Percentiles rank a stretch among this genome's conserved stretches.
phyloP scores from a whole-genome alignment of 2,113 vertebrate genomes.

The Zosterops lateralis region DNA sequence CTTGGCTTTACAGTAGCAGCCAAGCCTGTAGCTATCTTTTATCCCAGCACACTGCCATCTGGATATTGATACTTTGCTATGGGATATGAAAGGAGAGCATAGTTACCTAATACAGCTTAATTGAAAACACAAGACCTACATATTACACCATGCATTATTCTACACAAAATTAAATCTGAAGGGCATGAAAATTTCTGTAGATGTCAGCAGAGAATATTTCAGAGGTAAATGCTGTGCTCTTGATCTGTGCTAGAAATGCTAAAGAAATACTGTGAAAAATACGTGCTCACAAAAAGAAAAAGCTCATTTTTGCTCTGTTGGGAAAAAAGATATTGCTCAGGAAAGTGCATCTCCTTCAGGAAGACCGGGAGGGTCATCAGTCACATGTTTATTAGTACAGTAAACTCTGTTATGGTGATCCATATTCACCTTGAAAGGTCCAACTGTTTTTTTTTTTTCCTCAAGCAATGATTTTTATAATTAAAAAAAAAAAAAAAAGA shows the following conservation, averaged over 20 bases:
- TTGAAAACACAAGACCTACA: slow-evolving; percentile 34
- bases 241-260: neutral
- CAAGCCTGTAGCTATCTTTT: slow-evolving; percentile 20
- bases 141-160: neutral
- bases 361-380: neutral
- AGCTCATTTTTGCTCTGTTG: neutral
- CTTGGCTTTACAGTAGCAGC: slow-evolving; percentile 46
- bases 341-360: neutral
- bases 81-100: slow-evolving; percentile 31
- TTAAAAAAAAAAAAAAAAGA: no score
- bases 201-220: slow-evolving; percentile 17
- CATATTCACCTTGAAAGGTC: neutral
- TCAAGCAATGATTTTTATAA: neutral
- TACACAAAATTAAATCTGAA: slow-evolving; percentile 20
- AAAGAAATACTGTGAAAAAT: neutral
- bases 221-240: neutral
- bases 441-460: neutral
- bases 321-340: neutral
- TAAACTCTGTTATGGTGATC: neutral
- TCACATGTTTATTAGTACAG: neutral
- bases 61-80: slow-evolving; percentile 24
- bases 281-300: neutral
- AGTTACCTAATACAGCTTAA: slow-evolving; percentile 43
- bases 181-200: neutral
- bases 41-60: slow-evolving; percentile 7